Evolutionary conservation across 2,113 vertebrate species (phyloP).

Genomic region (Python bivittatus): DNA sequence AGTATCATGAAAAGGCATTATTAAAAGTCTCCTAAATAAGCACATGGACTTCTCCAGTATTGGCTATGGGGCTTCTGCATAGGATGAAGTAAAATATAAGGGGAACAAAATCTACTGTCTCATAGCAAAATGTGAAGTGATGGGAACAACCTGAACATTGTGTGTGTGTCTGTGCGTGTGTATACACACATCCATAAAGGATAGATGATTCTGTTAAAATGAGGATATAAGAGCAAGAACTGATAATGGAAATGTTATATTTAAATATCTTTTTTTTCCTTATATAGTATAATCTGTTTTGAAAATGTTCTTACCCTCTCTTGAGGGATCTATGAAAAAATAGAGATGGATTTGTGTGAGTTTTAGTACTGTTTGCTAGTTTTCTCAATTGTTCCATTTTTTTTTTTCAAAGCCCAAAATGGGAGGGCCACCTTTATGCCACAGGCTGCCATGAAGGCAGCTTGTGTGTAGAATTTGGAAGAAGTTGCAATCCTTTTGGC

Average conservation of each 20-base stretch:
- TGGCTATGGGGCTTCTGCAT: background rate
- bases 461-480: conserved; percentile 68
- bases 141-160: background rate
- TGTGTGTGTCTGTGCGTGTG: background rate
- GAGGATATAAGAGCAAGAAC: background rate
- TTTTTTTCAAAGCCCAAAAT: conserved; percentile 52
- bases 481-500: conserved; percentile 73
- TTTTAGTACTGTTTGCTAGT: background rate
- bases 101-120: background rate
- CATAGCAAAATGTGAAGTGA: background rate
- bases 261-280: background rate
- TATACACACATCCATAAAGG: background rate
- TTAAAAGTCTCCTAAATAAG: background rate
- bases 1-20: background rate
- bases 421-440: conserved; percentile 57
- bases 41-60: background rate
- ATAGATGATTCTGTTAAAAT: background rate
- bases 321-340: background rate
- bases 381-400: background rate
- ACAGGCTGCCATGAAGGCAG: conserved; percentile 67
- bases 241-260: background rate
- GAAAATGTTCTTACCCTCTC: background rate
- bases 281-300: background rate
- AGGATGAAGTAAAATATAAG: background rate
- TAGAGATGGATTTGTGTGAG: background rate